Evolutionary conservation across 2,888 invertebrate genomes (phyloP), one percentile per base, ranked within the genome.

Genomic region (Dryobota labecula): DNA sequence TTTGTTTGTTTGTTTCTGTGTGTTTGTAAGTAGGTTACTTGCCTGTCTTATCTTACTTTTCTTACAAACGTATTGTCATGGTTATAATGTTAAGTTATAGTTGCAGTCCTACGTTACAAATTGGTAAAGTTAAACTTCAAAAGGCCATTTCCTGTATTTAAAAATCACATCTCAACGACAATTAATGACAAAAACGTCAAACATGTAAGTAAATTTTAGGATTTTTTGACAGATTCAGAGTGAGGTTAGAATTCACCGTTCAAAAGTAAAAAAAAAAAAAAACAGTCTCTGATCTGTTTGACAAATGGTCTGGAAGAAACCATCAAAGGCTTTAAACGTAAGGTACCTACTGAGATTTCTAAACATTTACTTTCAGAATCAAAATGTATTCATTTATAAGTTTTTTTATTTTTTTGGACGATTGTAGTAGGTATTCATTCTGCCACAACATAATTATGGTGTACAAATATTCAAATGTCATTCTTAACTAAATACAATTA

Each of bases 1-100:
- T 36, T 38, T 49, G 30, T 56, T 73, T 58, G 20, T 70, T 66
- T 60, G 24, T n/a, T n/a, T n/a, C n/a, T 36, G 33, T 33, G 43
- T 38, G 11, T 43, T n/a, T 27, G 33, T 33, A 56, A 41, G 63
- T 63, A 72, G 47, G 54, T 70, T 51, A 45, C 2, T 7, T 41
- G 27, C 3, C 6, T 58, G 53, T 51, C 0, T 20, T 18, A 3
- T 18, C 11, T 24, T 18, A 41, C 3, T 36, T 51, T 51, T 6
- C 1, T 61, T 24, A 45, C 13, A 61, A 43, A 41, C 11, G 30
- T 24, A 18, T 64, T 38, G 4, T 43, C 18, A 24, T 33, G 13
- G 2, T 41, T n/a, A 9, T 2, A 15, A 9, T 38, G 27, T 27
- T 15, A n/a, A 15, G 11, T n/a, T n/a, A n/a, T n/a, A n/a, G n/a